These are phyloP conservation scores for Petaurus breviceps DNA, from an alignment of 2,113 vertebrate species.

Conservation along the genomic window DNA sequence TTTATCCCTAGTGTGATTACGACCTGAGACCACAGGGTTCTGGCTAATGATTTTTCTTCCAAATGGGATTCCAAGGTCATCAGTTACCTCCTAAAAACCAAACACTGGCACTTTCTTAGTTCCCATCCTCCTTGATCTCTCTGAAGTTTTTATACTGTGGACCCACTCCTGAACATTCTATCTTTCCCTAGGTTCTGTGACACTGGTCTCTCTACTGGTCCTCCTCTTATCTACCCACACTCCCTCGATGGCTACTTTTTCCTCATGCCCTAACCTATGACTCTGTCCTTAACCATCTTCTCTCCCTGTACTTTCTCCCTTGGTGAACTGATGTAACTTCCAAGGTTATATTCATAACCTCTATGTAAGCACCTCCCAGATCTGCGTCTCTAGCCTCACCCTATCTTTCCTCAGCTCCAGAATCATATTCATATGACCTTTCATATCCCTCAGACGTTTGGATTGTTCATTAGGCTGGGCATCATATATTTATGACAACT, in stretches of 20 bases:
- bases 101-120: background rate
- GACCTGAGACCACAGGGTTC: background rate
- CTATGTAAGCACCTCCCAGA: background rate
- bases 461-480: background rate
- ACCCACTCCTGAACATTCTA: background rate
- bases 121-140: background rate
- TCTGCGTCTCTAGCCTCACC: background rate
- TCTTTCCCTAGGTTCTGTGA: background rate
- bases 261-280: background rate
- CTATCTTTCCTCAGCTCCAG: background rate
- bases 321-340: background rate
- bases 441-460: background rate
- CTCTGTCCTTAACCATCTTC: background rate
- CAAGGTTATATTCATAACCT: background rate
- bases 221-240: background rate
- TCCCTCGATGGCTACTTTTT: background rate
- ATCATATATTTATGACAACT: background rate
- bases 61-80: background rate
- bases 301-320: background rate
- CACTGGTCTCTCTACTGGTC: background rate
- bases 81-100: background rate
- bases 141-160: background rate
- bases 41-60: background rate
- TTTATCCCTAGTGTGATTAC: background rate
- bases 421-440: background rate